Evolutionary conservation across 2,113 vertebrate species (phyloP), one percentile per base, ranked within the genome.

Genomic region (Aegithalos caudatus): DNA sequence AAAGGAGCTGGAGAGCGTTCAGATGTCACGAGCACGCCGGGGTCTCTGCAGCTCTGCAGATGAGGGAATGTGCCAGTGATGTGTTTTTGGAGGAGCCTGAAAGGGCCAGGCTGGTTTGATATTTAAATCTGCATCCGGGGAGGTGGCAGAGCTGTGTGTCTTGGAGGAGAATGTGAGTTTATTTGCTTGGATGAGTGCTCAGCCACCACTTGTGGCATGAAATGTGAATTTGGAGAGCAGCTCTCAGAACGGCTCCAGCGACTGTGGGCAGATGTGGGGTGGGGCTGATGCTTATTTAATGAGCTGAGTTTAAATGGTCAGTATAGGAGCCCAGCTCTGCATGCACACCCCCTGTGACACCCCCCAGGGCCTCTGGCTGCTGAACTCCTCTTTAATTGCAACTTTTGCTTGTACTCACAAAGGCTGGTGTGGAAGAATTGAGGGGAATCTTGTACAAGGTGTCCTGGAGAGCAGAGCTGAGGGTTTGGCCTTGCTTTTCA

Each of bases 201-300:
- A 38, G 89, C 71, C 85, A 48, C 90, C 79, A 14, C 81, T 72
- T 14, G 84, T 3, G 50, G 73, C 7, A 7, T 74, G 90, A 86
- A 67, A 86, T 60, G 60, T 2, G 85, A 38, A 53, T 92, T 92
- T 86, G 94, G 90, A 95, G 79, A 86, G 44, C 29, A 14, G 7
- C 48, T 57, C 60, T 44, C 1, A 37, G 80, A 37, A 40, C 1
- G 47, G 65, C 86, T 94, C 65, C 91, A 57, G 89, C 6, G 86
- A 37, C 54, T 24, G 58, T 3, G 24, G 92, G 90, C 91, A 90
- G 91, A 94, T 94, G 81, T 86, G 76, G 88, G 86, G 86, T 73
- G 92, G 82, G 66, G 94, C 54, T 42, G 16, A 3, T 17, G 74
- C 25, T 40, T 8, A 1, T 42, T 92, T 51, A 54, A 88, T 23